Percentiles rank a stretch among this genome's conserved stretches.
Evolutionary conservation across 2,888 invertebrate species (phyloP).

Genomic region (Diabrotica balteata): DNA sequence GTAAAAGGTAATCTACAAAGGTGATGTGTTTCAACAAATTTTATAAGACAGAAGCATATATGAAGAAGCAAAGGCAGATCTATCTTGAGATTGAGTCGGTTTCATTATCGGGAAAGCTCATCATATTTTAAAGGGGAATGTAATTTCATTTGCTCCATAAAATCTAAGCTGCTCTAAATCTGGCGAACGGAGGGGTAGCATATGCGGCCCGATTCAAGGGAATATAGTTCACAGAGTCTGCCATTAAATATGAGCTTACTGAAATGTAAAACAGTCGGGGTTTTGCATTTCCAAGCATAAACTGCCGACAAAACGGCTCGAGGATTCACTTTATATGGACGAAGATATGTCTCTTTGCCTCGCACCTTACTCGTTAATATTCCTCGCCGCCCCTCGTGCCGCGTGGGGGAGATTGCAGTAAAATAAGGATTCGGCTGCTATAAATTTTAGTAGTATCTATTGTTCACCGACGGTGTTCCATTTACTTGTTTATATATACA

Average conservation of each 20-base stretch:
- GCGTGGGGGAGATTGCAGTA: slow-evolving; percentile 30
- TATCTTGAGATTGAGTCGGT: slow-evolving; percentile 56
- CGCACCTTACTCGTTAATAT: slow-evolving; percentile 55
- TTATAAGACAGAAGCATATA: too few relatives aligned
- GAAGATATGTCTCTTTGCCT: slow-evolving; percentile 50
- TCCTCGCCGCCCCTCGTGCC: slow-evolving; percentile 46
- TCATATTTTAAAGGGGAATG: slow-evolving; percentile 64
- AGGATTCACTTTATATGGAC: slow-evolving; percentile 61
- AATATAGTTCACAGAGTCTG: slow-evolving; percentile 60
- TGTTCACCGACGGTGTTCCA: slow-evolving; percentile 6
- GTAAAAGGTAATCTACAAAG: too few relatives aligned
- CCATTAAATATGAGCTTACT: slow-evolving; percentile 64
- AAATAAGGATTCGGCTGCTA: slow-evolving; percentile 19
- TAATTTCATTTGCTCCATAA: slow-evolving; percentile 64
- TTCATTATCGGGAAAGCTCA: slow-evolving; percentile 64
- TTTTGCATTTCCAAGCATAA: slow-evolving; percentile 63
- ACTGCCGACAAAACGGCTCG: slow-evolving; percentile 62
- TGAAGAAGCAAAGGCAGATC: slow-evolving; percentile 20
- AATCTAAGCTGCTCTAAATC: slow-evolving; percentile 63
- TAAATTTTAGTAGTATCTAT: slow-evolving; percentile 20
- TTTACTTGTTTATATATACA: slow-evolving; percentile 16
- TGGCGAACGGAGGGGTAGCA: slow-evolving; percentile 58
- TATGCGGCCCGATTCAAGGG: slow-evolving; percentile 57
- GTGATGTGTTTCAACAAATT: too few relatives aligned
- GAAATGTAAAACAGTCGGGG: slow-evolving; percentile 63